Evolutionary conservation across 2,113 vertebrate species (phyloP).

Genomic region (Lethenteron camtschaticum): DNA sequence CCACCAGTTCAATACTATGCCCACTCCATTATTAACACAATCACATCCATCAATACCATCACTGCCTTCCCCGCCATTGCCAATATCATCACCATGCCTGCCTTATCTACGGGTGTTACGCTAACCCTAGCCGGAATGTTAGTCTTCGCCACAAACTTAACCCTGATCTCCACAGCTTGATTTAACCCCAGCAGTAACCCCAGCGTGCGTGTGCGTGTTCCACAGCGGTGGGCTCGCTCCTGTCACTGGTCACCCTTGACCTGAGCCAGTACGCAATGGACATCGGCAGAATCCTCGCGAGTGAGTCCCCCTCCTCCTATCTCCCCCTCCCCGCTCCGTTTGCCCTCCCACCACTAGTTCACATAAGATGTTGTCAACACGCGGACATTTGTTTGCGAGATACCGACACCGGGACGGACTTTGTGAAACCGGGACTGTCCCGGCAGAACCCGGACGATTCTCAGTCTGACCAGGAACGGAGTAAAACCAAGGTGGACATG

Average conservation of each 20-base stretch:
- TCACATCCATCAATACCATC: no score
- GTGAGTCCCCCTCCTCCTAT: constrained; percentile 27
- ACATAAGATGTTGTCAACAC: neutral
- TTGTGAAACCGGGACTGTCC: neutral
- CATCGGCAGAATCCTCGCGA: constrained; percentile 62
- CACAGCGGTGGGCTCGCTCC: constrained; percentile 57
- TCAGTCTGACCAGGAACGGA: neutral
- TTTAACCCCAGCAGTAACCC: no score
- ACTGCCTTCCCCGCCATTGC: no score
- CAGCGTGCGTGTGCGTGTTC: neutral
- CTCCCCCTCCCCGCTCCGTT: neutral
- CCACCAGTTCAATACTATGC: no score
- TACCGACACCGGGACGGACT: neutral
- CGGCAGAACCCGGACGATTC: neutral
- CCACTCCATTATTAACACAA: no score
- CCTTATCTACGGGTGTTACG: no score
- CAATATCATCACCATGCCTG: no score
- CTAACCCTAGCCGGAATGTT: no score
- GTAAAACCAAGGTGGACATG: no score
- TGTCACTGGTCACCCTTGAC: constrained; percentile 63
- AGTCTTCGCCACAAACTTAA: no score
- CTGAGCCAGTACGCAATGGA: constrained; percentile 85
- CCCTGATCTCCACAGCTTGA: no score
- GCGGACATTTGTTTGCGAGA: neutral
- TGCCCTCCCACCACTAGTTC: neutral